Evolutionary conservation across 1,140 invertebrate species (phyloP), one percentile per base, ranked within the genome.

Genomic region (Calosoma granatense): DNA sequence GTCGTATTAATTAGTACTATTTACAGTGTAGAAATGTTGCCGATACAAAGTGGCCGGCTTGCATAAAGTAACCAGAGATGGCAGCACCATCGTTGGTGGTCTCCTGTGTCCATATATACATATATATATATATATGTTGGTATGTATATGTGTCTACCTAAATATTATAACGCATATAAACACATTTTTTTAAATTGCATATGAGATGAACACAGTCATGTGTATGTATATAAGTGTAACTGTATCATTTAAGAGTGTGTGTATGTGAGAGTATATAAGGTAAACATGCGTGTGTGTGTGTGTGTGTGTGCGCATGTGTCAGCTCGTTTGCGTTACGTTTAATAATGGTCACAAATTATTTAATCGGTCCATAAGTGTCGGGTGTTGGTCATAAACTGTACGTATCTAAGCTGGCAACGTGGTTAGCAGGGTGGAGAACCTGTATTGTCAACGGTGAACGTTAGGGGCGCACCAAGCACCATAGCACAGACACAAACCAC

Each of bases 1-100:
- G 26, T 47, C 41, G 3, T 47, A 3, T 47, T 47, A 47, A 47
- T 47, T 47, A 47, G 17, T 47, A 47, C 9, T 47, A 47, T 47
- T 47, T 47, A 47, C 17, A 12, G 3, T 12, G 15, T n/a, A n/a
- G n/a, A n/a, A n/a, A 6, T 6, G 26, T 36, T 36, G 26, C 6
- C 17, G 41, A 9, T 9, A 47, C 41, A 47, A 47, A 47, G 15
- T 47, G 17, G n/a, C 26, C 17, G 41, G 41, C 9, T 36, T 4
- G 17, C 9, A 47, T 47, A 47, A 47, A 47, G 26, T 4, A 47
- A 17, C 9, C 41, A 47, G 41, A 12, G 41, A 3, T 6, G 6
- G 9, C 17, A 6, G 41, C 3, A 17, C 26, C 41, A 47, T 12
- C 6, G 6, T 47, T 6, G 41, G 41, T 47, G 41, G 41, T 47